phyloP scores from a whole-genome alignment of 2,797 vertebrate species.

The Sebastiscus tertius region DNA sequence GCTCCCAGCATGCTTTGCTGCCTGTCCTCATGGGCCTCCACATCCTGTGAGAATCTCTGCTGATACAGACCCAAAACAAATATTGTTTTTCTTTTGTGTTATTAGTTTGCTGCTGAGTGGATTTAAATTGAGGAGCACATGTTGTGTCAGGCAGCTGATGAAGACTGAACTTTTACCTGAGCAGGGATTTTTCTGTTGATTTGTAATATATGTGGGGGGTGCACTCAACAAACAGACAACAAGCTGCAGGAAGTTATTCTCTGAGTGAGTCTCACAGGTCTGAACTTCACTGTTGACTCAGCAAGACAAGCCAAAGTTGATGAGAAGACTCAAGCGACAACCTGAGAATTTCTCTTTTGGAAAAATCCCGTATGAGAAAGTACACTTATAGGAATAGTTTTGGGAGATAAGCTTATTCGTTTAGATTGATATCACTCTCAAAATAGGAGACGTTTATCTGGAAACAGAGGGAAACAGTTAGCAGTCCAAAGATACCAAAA shows the following conservation, averaged over 20 bases:
- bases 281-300: not conserved
- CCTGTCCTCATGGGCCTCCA: not conserved
- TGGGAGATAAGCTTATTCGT: not conserved
- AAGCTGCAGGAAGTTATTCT: not conserved
- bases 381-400: not conserved
- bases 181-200: not conserved
- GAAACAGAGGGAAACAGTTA: not conserved
- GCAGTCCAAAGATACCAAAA: not conserved
- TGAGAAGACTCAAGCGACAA: not conserved
- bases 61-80: not conserved
- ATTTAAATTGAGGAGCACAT: not conserved
- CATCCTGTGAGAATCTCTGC: not conserved
- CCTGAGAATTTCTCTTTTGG: not conserved
- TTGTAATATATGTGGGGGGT: not conserved
- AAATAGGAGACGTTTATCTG: not conserved
- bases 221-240: not conserved
- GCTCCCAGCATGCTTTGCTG: constrained; percentile 23
- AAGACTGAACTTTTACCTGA: not conserved
- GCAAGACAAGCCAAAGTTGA: not conserved
- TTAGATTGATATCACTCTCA: not conserved
- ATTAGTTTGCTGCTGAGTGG: not conserved
- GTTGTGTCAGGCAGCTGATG: not conserved
- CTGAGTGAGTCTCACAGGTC: not conserved
- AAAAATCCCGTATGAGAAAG: not conserved
- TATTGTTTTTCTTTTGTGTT: not conserved